These are phyloP conservation scores for Lamellibrachia satsuma DNA, from an alignment of 2,888 invertebrate species.

Conservation along the genomic window DNA sequence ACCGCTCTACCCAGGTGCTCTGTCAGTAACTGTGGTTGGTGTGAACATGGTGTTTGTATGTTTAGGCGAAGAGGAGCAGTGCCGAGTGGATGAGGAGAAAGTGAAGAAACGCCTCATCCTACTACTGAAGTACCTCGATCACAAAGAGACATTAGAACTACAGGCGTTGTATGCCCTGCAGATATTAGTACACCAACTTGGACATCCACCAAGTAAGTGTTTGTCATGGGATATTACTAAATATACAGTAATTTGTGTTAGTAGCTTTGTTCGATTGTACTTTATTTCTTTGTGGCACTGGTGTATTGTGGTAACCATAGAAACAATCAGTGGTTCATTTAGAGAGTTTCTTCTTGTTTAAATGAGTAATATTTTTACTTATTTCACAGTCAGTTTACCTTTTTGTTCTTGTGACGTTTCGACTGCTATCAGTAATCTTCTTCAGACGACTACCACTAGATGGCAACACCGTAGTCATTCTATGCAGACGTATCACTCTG, in stretches of 20 bases:
- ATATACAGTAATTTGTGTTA: not conserved
- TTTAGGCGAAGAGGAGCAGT: conserved; percentile 21
- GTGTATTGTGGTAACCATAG: not conserved
- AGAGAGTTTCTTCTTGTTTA: not conserved
- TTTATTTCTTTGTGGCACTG: not conserved
- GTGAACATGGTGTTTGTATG: not conserved
- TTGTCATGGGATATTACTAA: not conserved
- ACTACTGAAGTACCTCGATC: conserved; percentile 78
- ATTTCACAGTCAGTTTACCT: too few relatives aligned
- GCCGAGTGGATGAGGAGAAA: conserved; percentile 49
- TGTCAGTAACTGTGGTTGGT: not conserved
- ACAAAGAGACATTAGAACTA: conserved; percentile 49
- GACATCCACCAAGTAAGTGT: conserved; percentile 76
- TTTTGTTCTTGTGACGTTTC: too few relatives aligned
- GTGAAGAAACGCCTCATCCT: conserved; percentile 70
- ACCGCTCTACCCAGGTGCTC: not conserved
- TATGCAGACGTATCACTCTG: too few relatives aligned
- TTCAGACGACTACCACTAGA: too few relatives aligned
- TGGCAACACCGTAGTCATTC: too few relatives aligned
- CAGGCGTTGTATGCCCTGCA: conserved; percentile 88
- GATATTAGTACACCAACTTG: conserved; percentile 78
- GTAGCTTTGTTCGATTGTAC: not conserved
- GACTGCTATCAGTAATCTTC: too few relatives aligned
- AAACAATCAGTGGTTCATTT: not conserved
- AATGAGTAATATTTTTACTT: too few relatives aligned